Evolutionary conservation across 2,888 invertebrate genomes (phyloP).

Genomic region (Pheosia gnoma): DNA sequence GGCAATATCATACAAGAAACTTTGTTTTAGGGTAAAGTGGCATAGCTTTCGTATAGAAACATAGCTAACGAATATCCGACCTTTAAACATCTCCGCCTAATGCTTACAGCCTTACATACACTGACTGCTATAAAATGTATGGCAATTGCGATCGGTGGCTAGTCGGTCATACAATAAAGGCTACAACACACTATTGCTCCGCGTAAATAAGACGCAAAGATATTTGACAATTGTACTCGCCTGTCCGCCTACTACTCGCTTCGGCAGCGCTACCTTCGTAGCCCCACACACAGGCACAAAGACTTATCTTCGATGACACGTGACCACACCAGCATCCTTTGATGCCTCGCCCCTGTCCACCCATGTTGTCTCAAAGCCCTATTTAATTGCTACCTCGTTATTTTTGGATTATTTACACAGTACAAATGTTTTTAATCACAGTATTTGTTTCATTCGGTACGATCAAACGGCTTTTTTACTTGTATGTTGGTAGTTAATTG

Average conservation of each 20-base stretch:
- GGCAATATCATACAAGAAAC: no score
- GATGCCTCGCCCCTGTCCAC: constrained; percentile 63
- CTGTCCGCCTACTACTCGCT: neutral
- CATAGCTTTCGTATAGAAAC: no score
- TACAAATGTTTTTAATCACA: constrained; percentile 63
- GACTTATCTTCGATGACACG: constrained; percentile 59
- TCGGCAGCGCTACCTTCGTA: constrained; percentile 11
- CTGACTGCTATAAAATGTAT: no score
- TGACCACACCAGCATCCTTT: constrained; percentile 61
- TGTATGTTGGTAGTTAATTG: constrained; percentile 66
- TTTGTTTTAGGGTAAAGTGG: no score
- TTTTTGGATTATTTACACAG: constrained; percentile 82
- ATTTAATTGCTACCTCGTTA: constrained; percentile 82
- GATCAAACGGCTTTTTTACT: constrained; percentile 60
- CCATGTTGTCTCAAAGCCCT: constrained; percentile 73
- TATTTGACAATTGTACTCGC: no score
- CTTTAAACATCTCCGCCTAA: no score
- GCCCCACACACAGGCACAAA: constrained; percentile 28
- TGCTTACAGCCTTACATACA: no score
- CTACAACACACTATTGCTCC: no score
- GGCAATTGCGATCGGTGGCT: no score
- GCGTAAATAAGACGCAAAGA: no score
- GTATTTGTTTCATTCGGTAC: constrained; percentile 49
- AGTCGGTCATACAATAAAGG: no score
- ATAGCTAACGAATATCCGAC: no score